Percentiles rank a stretch among this genome's conserved stretches.
phyloP scores from a whole-genome alignment of 2,888 invertebrate genomes.

The Oconnorella tubifera region DNA sequence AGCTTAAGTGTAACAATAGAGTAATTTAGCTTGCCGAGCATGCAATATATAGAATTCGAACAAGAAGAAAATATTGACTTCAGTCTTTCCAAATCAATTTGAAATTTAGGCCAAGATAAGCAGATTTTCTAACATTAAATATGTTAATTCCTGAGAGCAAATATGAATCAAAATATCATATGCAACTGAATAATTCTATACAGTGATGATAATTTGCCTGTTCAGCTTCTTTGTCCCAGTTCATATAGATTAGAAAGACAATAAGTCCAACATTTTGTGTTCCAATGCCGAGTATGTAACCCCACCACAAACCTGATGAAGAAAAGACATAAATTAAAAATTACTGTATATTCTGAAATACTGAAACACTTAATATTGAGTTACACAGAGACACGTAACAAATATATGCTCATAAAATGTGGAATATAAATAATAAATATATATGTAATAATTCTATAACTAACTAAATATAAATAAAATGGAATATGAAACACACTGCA shows the following conservation, averaged over 20 bases:
- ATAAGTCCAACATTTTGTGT: slow-evolving; percentile 32
- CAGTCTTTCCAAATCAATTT: neutral
- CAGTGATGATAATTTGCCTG: slow-evolving; percentile 22
- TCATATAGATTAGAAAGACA: slow-evolving; percentile 30
- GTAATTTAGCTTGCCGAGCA: no score
- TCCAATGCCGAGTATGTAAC: slow-evolving; percentile 33
- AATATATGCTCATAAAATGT: no score
- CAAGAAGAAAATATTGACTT: no score
- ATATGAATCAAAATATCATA: neutral
- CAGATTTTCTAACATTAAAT: neutral
- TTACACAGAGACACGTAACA: no score
- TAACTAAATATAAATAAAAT: neutral
- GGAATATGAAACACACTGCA: neutral
- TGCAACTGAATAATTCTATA: neutral
- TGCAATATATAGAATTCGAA: no score
- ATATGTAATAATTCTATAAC: no score
- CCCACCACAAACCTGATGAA: slow-evolving; percentile 38
- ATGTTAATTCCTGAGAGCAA: neutral
- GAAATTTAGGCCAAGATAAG: neutral
- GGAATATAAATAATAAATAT: no score
- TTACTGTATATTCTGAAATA: no score
- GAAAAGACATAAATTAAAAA: no score
- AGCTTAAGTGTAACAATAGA: no score
- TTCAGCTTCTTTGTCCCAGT: slow-evolving; percentile 35
- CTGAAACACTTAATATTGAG: no score